Conservation (phyloP, 2,113 vertebrate species). For the Cyanoliseus patagonus region DNA sequence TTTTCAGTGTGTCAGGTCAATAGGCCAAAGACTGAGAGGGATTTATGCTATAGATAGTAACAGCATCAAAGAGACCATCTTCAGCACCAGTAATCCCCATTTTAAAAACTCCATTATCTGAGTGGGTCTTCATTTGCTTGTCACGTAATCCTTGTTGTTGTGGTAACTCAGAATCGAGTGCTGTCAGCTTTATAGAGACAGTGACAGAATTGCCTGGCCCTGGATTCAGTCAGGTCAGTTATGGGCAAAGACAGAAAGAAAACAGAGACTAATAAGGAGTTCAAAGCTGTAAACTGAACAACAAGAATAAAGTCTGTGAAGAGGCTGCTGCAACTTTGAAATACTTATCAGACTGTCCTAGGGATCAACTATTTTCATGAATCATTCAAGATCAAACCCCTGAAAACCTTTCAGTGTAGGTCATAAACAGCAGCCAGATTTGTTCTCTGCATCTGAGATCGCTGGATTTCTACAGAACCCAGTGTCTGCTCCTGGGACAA, state of each 20-base stretch:
- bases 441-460: neutral
- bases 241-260: neutral
- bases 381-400: conserved; percentile 6
- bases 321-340: neutral
- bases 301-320: neutral
- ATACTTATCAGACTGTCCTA: neutral
- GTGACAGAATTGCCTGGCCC: conserved; percentile 15
- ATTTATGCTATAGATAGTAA: conserved; percentile 65
- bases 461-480: conserved; percentile 11
- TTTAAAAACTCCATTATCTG: conserved; percentile 63
- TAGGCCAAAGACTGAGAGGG: conserved; percentile 34
- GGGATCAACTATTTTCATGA: neutral
- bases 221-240: neutral
- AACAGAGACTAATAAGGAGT: neutral
- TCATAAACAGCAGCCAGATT: neutral
- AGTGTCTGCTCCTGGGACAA: neutral
- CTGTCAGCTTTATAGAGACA: conserved; percentile 3
- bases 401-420: neutral
- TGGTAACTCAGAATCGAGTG: neutral
- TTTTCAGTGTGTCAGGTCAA: conserved; percentile 53
- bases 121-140: conserved; percentile 53
- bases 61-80: conserved; percentile 56
- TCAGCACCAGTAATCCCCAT: conserved; percentile 51
- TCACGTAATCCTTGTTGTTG: conserved; percentile 59
- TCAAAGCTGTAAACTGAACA: neutral